Conservation (phyloP, 2,797 vertebrate species). For the Valencia hispanica region DNA sequence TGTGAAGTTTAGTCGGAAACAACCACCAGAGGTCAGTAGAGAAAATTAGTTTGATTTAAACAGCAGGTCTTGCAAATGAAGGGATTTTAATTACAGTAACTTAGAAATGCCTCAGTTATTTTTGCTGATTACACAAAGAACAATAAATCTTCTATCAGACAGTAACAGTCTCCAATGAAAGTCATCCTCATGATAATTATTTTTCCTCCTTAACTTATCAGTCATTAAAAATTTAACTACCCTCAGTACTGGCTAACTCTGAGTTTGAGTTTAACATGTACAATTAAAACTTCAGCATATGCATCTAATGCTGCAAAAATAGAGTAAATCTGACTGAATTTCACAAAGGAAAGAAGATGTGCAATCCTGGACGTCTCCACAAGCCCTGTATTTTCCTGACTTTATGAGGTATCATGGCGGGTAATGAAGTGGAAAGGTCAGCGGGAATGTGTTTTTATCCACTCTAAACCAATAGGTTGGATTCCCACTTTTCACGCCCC, state of each 20-base stretch:
- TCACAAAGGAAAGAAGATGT: neutral
- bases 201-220: neutral
- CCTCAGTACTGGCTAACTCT: too few species aligned
- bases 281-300: neutral
- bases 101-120: neutral
- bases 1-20: rapidly evolving
- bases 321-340: neutral
- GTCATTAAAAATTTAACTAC: neutral
- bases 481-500: conserved; percentile 73
- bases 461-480: conserved; percentile 71
- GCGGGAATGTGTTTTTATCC: conserved; percentile 68
- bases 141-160: neutral
- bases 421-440: conserved; percentile 78
- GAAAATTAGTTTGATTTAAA: conserved; percentile 13
- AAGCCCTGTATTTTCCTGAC: conserved; percentile 47
- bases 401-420: conserved; percentile 64
- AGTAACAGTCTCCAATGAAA: neutral
- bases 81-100: neutral
- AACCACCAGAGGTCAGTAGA: conserved; percentile 68
- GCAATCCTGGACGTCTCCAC: conserved; percentile 18
- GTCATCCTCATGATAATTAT: neutral
- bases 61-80: neutral
- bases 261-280: neutral
- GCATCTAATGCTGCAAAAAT: neutral
- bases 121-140: neutral